Evolutionary conservation across 1,140 invertebrate genomes (phyloP).

Genomic region (Belonocnema kinseyi): DNA sequence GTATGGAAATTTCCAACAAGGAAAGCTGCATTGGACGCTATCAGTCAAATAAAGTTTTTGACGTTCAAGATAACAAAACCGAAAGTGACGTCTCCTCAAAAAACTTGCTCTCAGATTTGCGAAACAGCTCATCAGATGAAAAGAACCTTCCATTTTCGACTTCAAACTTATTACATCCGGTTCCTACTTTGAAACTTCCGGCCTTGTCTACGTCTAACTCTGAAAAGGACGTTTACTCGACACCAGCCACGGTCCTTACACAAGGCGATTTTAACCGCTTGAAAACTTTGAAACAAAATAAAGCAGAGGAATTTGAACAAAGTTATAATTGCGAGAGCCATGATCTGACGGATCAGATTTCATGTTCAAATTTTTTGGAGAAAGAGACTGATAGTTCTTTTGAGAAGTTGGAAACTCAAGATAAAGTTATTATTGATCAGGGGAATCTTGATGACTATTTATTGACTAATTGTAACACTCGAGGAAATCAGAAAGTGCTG

Average conservation of each 20-base stretch:
- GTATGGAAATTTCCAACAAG: not conserved
- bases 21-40: not conserved
- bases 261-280: not conserved
- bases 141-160: not conserved
- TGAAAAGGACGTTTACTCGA: slow-evolving; percentile 38
- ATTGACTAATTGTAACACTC: not conserved
- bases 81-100: not conserved
- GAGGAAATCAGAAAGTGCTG: not conserved
- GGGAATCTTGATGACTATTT: not conserved
- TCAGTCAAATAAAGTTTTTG: slow-evolving; percentile 2
- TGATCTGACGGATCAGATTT: not conserved
- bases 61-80: not conserved
- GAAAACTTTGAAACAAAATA: slow-evolving; percentile 17
- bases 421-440: not conserved
- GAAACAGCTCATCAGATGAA: not conserved
- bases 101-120: slow-evolving; percentile 10
- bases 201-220: slow-evolving; percentile 31
- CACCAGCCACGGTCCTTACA: slow-evolving; percentile 23
- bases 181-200: slow-evolving; percentile 30
- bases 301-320: not conserved
- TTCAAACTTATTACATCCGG: not conserved
- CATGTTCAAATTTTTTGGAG: not conserved
- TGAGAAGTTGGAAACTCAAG: not conserved
- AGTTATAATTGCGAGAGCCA: not conserved
- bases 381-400: not conserved